Conservation (phyloP, 2,113 vertebrate genomes). For the Delphinapterus leucas region DNA sequence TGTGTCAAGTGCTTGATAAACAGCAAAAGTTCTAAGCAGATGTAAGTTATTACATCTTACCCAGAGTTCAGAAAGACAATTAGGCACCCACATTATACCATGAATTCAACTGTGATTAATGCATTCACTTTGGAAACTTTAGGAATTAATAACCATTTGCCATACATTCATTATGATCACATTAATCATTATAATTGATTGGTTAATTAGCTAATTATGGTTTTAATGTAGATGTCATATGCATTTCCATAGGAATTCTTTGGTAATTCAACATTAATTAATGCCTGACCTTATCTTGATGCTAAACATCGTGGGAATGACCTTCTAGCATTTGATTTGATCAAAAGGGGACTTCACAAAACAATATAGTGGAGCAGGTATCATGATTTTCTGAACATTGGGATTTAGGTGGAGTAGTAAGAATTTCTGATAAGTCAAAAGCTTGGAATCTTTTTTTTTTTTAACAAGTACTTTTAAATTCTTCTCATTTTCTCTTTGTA, state of each 20-base stretch:
- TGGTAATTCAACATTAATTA: slow-evolving; percentile 74
- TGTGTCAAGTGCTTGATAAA: slow-evolving; percentile 10
- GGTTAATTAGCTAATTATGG: slow-evolving; percentile 84
- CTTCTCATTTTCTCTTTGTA: not conserved
- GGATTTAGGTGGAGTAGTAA: not conserved
- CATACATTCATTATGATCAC: slow-evolving; percentile 82
- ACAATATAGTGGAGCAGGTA: not conserved
- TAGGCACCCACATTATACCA: slow-evolving; percentile 64
- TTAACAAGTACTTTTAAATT: not conserved
- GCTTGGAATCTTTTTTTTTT: not conserved
- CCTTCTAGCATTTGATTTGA: slow-evolving; percentile 46
- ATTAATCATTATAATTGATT: slow-evolving; percentile 85
- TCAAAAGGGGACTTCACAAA: slow-evolving; percentile 32
- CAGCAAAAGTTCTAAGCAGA: slow-evolving; percentile 43
- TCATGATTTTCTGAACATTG: not conserved
- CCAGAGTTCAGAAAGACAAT: slow-evolving; percentile 71
- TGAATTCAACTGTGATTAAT: slow-evolving; percentile 80
- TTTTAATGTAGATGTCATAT: slow-evolving; percentile 65
- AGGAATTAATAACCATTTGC: slow-evolving; percentile 82
- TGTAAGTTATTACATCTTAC: slow-evolving; percentile 50
- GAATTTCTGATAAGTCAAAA: not conserved
- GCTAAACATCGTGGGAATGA: slow-evolving; percentile 35
- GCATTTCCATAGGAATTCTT: slow-evolving; percentile 79
- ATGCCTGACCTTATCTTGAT: slow-evolving; percentile 50
- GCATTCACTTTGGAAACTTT: slow-evolving; percentile 77